Base-by-base conservation (phyloP, 2,113 vertebrate species). In the crab-eating macaque (Macaca fascicularis) region DNA sequence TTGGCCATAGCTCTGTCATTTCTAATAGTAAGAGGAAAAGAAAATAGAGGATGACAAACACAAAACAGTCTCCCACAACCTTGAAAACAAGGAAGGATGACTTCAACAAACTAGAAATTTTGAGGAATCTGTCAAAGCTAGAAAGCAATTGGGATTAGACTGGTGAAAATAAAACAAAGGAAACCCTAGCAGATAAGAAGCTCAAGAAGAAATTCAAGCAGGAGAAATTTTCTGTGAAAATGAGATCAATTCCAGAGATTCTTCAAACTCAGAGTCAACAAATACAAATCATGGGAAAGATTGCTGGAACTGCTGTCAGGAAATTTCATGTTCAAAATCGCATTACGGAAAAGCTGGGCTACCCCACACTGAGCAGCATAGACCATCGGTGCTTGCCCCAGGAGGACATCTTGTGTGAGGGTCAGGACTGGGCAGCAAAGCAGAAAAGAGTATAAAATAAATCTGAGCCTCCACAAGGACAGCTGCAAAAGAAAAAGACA, bases 201-300 rank as follows among this genome's bases (percentile, higher is more conserved):
- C 57, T 82, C 67, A 38, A 52, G 30, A 86, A 95, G 55, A 75
- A 89, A 87, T 85, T 94, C 87, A 92, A 70, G 57, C 30, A 78
- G 78, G 48, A 94, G 93, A 96, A 94, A 95, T 79, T 82, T n/a
- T 88, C 55, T 87, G 27, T 14, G 78, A 81, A 92, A 89, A 61
- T 87, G 12, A 94, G 93, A 93, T 82, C 32, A 52, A 50, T 86
- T 94, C 22, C 74, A 94, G 50, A 78, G n/a, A 91, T 78, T 82
- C 40, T 78, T 97, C 40, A 90, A 91, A 61, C 57, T 76, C 67
- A 69, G n/a, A 70, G 30, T 70, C 67, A 91, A 59, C 76, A 95
- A 81, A 95, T 88, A n/a, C 27, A 95, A 96, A 93, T 69, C 64
- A 89, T 22, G 35, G 40, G 43, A 93, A 86, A 19, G 23, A 40